Percentiles rank a stretch among this genome's conserved stretches.
Evolutionary conservation across 2,113 vertebrate species (phyloP).

Genomic region (Eurystomus gularis): DNA sequence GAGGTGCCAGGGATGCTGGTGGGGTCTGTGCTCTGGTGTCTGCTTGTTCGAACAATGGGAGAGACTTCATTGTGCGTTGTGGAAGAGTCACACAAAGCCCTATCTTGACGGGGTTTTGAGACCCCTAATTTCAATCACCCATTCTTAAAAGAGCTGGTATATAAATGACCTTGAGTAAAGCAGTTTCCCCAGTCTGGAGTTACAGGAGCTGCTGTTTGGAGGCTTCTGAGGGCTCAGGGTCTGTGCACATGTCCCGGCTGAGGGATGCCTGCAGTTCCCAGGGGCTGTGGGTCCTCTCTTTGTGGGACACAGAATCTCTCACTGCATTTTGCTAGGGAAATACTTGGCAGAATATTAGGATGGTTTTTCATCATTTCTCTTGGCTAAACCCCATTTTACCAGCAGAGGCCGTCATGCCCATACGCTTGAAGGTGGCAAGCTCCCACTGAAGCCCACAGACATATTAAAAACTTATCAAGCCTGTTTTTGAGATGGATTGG

Average conservation of each 20-base stretch:
- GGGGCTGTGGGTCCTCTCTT: not conserved
- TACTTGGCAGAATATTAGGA: too few species aligned
- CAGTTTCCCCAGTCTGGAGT: not conserved
- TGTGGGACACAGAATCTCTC: not conserved
- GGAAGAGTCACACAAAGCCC: not conserved
- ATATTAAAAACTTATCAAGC: accelerated
- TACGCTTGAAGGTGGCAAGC: not conserved
- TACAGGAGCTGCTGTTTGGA: too few species aligned
- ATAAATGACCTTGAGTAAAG: accelerated
- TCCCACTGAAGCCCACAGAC: not conserved
- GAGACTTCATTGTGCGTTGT: not conserved
- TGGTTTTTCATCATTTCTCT: not conserved
- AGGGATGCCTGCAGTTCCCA: not conserved
- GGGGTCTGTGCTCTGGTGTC: not conserved
- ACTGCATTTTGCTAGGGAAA: accelerated
- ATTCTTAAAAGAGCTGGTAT: not conserved
- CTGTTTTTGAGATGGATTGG: not conserved
- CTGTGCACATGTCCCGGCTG: accelerated
- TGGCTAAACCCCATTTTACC: not conserved
- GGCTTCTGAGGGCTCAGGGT: not conserved
- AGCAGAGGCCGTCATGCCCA: conserved; percentile 60
- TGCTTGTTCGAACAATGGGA: accelerated
- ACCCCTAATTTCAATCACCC: not conserved
- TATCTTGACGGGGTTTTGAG: accelerated
- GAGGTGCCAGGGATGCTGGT: not conserved